Percentiles rank a stretch among this genome's conserved stretches.
These are phyloP conservation scores for Alosa alosa DNA, from an alignment of 2,113 vertebrate genomes.

Conservation along the genomic window DNA sequence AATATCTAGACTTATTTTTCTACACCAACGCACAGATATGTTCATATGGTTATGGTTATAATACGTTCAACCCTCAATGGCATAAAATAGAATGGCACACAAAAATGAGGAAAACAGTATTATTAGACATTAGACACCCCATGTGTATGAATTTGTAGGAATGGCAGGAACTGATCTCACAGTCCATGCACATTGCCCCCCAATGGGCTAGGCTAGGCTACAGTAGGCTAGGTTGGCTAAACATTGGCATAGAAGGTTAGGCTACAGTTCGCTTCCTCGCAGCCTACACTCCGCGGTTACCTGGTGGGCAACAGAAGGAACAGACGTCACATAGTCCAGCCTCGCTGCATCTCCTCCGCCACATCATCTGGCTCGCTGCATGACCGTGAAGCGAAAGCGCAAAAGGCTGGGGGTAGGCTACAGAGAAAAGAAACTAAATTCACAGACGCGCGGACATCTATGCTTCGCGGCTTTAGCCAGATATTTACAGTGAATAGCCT, in stretches of 20 bases:
- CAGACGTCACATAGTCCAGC: conserved; percentile 57
- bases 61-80: too few relatives aligned
- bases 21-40: too few relatives aligned
- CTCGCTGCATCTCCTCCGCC: conserved; percentile 40
- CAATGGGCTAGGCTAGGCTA: too few relatives aligned
- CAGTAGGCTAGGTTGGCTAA: not conserved
- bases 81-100: too few relatives aligned
- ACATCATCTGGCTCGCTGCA: conserved; percentile 50
- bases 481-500: not conserved
- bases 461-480: not conserved
- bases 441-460: not conserved
- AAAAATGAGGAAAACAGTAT: too few relatives aligned
- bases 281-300: conserved; percentile 25
- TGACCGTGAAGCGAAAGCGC: conserved; percentile 39
- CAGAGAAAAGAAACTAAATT: conserved; percentile 21
- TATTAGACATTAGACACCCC: too few relatives aligned
- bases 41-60: too few relatives aligned
- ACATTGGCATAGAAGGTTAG: not conserved
- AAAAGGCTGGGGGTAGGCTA: not conserved
- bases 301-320: conserved; percentile 38
- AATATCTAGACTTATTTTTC: too few relatives aligned
- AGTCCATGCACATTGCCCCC: too few relatives aligned
- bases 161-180: too few relatives aligned
- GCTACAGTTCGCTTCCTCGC: not conserved
- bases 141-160: too few relatives aligned